Percentiles rank a stretch among this genome's conserved stretches.
phyloP scores from a whole-genome alignment of 2,797 vertebrate genomes.

The Megaceryle alcyon region DNA sequence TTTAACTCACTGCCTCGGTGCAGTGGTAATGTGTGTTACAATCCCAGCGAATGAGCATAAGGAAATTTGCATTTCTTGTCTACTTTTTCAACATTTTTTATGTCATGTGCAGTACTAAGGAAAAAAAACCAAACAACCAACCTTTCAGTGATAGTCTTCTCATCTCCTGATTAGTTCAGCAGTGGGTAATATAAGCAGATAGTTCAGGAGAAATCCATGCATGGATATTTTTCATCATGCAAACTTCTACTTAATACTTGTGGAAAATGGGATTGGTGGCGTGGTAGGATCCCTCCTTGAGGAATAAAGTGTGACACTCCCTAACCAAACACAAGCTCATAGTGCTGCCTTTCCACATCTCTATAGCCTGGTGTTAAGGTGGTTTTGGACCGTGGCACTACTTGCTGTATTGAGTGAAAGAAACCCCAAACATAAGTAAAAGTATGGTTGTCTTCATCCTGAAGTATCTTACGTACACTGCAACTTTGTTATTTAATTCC shows the following conservation, averaged over 20 bases:
- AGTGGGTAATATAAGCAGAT: neutral
- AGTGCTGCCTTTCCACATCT: neutral
- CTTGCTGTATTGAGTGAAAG: neutral
- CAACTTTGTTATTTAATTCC: neutral
- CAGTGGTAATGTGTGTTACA: conserved; percentile 38
- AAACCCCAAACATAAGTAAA: neutral
- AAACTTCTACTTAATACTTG: neutral
- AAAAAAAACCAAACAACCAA: neutral
- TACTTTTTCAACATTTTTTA: neutral
- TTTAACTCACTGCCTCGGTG: conserved; percentile 67
- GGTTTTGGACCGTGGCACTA: neutral
- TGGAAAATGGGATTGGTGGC: neutral
- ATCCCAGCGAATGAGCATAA: conserved; percentile 32
- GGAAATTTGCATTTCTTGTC: conserved; percentile 48
- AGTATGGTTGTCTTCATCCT: neutral
- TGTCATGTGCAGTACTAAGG: neutral
- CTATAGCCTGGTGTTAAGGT: neutral
- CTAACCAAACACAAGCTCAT: neutral
- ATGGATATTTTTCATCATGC: conserved; percentile 1
- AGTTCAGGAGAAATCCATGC: conserved; percentile 25
- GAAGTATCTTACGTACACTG: neutral
- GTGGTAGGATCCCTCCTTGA: neutral
- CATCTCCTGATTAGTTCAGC: conserved; percentile 13
- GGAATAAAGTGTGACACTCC: neutral
- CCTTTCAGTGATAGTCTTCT: neutral